Percentiles rank a stretch among this genome's conserved stretches.
phyloP scores from a whole-genome alignment of 2,113 vertebrate species.

The Aspidoscelis tigris region DNA sequence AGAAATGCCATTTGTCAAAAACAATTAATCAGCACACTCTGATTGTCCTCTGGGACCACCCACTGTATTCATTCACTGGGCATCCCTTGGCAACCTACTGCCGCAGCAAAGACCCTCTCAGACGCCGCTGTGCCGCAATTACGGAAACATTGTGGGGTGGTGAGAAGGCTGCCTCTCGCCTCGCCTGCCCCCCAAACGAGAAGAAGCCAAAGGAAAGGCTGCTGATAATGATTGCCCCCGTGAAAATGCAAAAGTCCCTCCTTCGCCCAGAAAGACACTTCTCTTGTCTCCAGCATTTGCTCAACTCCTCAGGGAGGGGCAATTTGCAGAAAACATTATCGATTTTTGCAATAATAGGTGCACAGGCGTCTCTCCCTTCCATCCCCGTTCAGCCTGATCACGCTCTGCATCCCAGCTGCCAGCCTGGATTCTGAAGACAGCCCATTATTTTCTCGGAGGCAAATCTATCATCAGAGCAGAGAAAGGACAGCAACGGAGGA shows the following conservation, averaged over 20 bases:
- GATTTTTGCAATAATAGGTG: conserved; percentile 89
- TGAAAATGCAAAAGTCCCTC: conserved; percentile 77
- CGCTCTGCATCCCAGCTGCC: conserved; percentile 82
- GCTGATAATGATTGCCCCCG: conserved; percentile 84
- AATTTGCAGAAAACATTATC: conserved; percentile 88
- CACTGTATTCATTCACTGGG: background rate
- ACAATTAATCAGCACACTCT: conserved; percentile 15
- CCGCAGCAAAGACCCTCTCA: background rate
- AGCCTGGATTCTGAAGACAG: conserved; percentile 81
- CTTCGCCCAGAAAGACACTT: conserved; percentile 84
- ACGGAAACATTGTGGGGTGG: background rate
- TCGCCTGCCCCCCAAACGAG: background rate
- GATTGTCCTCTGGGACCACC: background rate
- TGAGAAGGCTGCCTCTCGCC: conserved; percentile 36
- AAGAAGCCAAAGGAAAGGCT: conserved; percentile 51
- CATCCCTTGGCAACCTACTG: background rate
- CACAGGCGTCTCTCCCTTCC: conserved; percentile 78
- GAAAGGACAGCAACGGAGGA: conserved; percentile 69
- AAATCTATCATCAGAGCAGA: conserved; percentile 80
- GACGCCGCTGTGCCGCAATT: background rate
- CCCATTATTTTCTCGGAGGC: conserved; percentile 83
- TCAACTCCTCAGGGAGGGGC: conserved; percentile 85
- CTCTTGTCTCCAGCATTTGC: conserved; percentile 84
- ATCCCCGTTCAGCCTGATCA: conserved; percentile 77
- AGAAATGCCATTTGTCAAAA: conserved; percentile 39